Evolutionary conservation across 2,888 invertebrate genomes (phyloP).

Genomic region (Myopa testacea): DNA sequence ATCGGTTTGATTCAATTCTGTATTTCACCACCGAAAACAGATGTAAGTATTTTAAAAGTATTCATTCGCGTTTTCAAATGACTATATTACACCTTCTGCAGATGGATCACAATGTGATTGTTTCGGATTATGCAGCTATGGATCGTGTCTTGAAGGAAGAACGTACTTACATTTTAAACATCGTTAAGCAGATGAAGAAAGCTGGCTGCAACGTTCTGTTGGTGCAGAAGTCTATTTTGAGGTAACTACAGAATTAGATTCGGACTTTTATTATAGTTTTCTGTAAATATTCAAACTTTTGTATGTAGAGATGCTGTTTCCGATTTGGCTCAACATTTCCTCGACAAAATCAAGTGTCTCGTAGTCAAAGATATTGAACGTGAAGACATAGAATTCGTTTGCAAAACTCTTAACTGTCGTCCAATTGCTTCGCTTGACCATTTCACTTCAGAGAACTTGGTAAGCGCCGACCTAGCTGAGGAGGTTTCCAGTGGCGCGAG

Average conservation of each 20-base stretch:
- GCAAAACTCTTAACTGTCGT: conserved; percentile 92
- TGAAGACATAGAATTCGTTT: conserved; percentile 97
- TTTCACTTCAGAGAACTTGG: conserved; percentile 91
- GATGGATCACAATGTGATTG: conserved; percentile 96
- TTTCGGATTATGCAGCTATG: conserved; percentile 99
- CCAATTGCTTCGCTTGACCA: conserved; percentile 99
- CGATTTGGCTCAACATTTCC: conserved; percentile 96
- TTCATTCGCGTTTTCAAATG: neutral
- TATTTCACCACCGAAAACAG: conserved; percentile 99
- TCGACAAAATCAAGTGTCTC: conserved; percentile 99
- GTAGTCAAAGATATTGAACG: conserved; percentile 98
- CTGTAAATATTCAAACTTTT: neutral
- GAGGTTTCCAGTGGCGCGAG: conserved; percentile 90
- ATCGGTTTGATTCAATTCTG: conserved; percentile 99
- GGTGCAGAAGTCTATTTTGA: conserved; percentile 83
- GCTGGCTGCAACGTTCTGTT: conserved; percentile 97
- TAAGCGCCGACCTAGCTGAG: conserved; percentile 92
- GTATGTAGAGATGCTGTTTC: conserved; percentile 91
- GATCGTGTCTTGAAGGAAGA: conserved; percentile 98
- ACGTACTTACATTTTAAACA: conserved; percentile 95
- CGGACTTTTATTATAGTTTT: no score
- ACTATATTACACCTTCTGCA: conserved; percentile 60
- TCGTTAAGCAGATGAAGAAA: conserved; percentile 98
- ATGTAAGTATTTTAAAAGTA: conserved; percentile 73
- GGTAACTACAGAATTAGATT: conserved; percentile 69